A percentile compares a stretch with the other conserved stretches of the same genome.
These are phyloP conservation scores for Panurus biarmicus DNA, from an alignment of 2,113 vertebrate species.

Conservation along the genomic window DNA sequence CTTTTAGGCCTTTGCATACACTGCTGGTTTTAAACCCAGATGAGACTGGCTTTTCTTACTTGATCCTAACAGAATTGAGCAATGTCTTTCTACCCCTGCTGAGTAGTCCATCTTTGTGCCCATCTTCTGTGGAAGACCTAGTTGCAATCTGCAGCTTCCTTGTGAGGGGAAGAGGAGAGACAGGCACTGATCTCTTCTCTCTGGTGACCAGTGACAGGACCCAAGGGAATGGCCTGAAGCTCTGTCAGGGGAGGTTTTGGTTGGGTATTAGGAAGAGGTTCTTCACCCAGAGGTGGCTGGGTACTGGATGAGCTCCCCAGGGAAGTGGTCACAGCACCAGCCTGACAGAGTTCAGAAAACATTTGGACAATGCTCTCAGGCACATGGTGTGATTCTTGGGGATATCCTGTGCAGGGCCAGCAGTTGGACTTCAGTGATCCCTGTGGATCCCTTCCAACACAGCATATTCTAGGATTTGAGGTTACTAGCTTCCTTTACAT, in stretches of 20 bases:
- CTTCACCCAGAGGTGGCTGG: fast-evolving
- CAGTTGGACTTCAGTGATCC: neutral
- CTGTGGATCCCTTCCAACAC: neutral
- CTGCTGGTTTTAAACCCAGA: neutral
- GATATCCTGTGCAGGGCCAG: neutral
- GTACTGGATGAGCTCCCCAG: neutral
- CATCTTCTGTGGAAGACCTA: neutral
- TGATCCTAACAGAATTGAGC: neutral
- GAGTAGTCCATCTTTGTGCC: neutral
- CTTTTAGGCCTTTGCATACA: neutral
- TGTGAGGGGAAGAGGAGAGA: fast-evolving
- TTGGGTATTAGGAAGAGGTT: fast-evolving
- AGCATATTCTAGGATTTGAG: neutral
- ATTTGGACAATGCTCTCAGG: neutral
- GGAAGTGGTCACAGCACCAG: too few species aligned
- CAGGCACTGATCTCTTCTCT: neutral
- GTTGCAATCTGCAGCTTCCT: neutral
- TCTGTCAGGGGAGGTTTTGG: neutral
- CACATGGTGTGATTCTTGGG: neutral
- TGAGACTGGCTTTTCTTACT: neutral
- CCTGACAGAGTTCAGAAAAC: neutral
- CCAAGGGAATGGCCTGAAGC: fast-evolving
- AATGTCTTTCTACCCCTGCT: neutral
- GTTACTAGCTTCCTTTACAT: neutral
- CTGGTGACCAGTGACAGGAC: neutral